phyloP scores from a whole-genome alignment of 2,113 vertebrate species.

The Sinocyclocheilus maitianheensis region DNA sequence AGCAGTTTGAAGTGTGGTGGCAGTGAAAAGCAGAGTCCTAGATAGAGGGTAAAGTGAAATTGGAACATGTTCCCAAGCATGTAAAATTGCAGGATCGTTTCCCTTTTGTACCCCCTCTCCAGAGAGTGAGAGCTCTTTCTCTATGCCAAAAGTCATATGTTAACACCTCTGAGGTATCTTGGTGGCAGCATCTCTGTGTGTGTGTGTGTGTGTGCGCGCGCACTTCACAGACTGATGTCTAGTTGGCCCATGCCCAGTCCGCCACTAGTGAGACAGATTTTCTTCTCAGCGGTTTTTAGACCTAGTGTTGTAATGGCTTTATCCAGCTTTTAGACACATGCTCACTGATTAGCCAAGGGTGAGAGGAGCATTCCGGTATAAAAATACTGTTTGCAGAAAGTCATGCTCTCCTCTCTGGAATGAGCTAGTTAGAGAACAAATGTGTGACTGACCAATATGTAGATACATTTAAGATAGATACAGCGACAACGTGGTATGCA shows the following conservation, averaged over 20 bases:
- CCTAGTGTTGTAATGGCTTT: conserved; percentile 39
- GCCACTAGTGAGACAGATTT: conserved; percentile 47
- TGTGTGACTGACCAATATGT: neutral
- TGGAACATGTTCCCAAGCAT: neutral
- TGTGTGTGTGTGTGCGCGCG: conserved; percentile 3
- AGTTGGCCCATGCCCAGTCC: conserved; percentile 41
- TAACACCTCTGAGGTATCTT: conserved; percentile 30
- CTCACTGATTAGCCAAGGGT: conserved; percentile 7
- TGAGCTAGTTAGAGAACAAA: neutral
- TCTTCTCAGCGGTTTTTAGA: conserved; percentile 47
- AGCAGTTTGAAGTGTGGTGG: neutral
- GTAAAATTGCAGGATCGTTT: conserved; percentile 7
- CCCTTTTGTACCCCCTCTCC: neutral
- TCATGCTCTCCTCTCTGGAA: neutral
- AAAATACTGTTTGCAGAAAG: conserved; percentile 16
- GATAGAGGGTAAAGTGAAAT: conserved; percentile 12
- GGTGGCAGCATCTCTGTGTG: conserved; percentile 19
- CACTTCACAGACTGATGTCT: conserved; percentile 37
- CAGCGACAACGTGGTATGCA: neutral
- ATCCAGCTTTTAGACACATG: conserved; percentile 26
- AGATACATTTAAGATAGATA: neutral
- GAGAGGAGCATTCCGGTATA: conserved; percentile 23
- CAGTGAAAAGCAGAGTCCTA: conserved; percentile 13
- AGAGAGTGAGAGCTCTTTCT: conserved; percentile 20
- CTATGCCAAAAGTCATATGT: conserved; percentile 30